A percentile compares a stretch with the other conserved stretches of the same genome.
Conservation (phyloP, 2,113 vertebrate genomes). For the Myrmecobius fasciatus region DNA sequence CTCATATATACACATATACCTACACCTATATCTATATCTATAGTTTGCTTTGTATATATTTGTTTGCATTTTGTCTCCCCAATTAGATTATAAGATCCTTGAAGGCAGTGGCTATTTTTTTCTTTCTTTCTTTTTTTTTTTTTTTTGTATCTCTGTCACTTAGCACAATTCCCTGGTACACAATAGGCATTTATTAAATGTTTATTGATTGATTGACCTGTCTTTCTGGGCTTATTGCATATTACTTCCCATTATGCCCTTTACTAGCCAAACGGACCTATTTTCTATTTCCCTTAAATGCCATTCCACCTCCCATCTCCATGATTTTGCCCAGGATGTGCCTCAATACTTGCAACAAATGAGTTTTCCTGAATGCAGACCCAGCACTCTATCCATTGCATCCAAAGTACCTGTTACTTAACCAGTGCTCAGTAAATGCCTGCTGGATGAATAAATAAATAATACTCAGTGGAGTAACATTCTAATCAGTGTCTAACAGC, state of each 20-base stretch:
- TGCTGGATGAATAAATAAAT: not conserved
- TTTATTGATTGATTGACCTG: not conserved
- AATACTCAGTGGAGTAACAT: not conserved
- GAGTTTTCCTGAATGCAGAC: not conserved
- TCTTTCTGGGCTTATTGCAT: not conserved
- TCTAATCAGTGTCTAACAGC: not conserved
- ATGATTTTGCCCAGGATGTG: not conserved
- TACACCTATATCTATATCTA: no score
- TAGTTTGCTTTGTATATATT: not conserved
- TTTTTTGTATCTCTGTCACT: not conserved
- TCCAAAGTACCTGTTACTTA: not conserved
- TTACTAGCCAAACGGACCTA: not conserved
- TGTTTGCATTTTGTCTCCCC: not conserved
- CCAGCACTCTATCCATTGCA: not conserved
- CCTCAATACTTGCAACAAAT: not conserved
- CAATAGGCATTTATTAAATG: not conserved
- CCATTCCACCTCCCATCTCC: not conserved
- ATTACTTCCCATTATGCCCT: not conserved
- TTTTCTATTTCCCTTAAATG: not conserved
- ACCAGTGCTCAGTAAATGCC: not conserved
- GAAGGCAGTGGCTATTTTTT: not conserved
- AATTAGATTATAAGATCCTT: not conserved
- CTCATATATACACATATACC: no score
- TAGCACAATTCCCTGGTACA: not conserved
- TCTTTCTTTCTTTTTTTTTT: not conserved